Conservation (phyloP, 2,888 invertebrate genomes). For the Leptarthrus brevirostris region DNA sequence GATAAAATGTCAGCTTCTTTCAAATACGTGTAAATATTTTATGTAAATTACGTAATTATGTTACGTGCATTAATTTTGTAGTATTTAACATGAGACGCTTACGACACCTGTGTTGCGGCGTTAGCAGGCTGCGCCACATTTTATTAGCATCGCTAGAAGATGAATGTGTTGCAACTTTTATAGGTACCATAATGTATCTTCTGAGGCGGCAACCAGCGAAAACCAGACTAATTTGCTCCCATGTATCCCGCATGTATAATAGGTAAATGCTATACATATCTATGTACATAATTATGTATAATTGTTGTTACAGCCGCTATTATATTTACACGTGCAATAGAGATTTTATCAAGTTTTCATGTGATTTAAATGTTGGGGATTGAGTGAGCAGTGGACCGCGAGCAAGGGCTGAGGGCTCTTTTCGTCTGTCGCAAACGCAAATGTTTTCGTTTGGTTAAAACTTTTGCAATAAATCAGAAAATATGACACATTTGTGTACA, state of each 20-base stretch:
- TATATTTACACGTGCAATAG: background rate
- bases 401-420: background rate
- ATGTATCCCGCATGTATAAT: no score
- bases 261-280: no score
- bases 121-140: slow-evolving; percentile 8
- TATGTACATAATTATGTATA: no score
- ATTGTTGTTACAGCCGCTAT: no score
- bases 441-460: slow-evolving; percentile 44
- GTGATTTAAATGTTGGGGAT: slow-evolving; percentile 18
- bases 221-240: background rate
- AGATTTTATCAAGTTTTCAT: slow-evolving; percentile 37
- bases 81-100: slow-evolving; percentile 41
- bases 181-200: slow-evolving; percentile 14
- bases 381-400: background rate
- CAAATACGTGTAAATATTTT: slow-evolving; percentile 45
- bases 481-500: slow-evolving; percentile 45
- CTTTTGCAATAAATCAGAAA: slow-evolving; percentile 41
- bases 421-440: background rate
- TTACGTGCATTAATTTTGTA: slow-evolving; percentile 50
- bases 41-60: slow-evolving; percentile 53
- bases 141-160: slow-evolving; percentile 37
- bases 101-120: slow-evolving; percentile 50
- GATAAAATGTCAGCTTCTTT: slow-evolving; percentile 33
- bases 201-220: slow-evolving; percentile 10
- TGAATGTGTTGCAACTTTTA: slow-evolving; percentile 41